Conservation (phyloP, 1,140 invertebrate species). For the Latrodectus geometricus region DNA sequence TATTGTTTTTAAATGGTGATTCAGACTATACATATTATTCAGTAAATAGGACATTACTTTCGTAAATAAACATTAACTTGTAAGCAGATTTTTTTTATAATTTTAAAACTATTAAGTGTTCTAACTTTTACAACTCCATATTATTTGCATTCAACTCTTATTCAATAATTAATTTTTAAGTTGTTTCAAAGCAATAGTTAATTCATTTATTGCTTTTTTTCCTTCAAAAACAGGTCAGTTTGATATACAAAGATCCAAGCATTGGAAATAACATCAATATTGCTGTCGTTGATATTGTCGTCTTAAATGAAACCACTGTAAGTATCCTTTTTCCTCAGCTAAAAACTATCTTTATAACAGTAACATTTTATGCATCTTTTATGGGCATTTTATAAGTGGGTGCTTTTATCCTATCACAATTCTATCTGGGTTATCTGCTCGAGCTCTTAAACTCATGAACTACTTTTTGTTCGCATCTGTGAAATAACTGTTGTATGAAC, state of each 20-base stretch:
- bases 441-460: constrained; percentile 22
- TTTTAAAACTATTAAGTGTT: too few species aligned
- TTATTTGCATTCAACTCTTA: too few species aligned
- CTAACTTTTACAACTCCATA: too few species aligned
- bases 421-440: constrained; percentile 41
- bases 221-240: constrained; percentile 75
- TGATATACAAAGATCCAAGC: constrained; percentile 83
- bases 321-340: constrained; percentile 11
- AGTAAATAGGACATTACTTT: too few species aligned
- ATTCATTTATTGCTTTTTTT: background rate
- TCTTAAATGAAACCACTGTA: constrained; percentile 70
- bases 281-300: constrained; percentile 78
- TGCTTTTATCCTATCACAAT: constrained; percentile 17
- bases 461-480: background rate
- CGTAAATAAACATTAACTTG: too few species aligned
- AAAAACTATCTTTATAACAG: background rate
- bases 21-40: too few species aligned
- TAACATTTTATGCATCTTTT: constrained; percentile 7
- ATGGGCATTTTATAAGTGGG: constrained; percentile 7
- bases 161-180: too few species aligned
- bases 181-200: too few species aligned
- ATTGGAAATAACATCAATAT: constrained; percentile 85
- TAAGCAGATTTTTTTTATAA: too few species aligned
- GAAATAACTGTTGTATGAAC: too few species aligned
- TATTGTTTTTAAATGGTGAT: too few species aligned